Conservation (phyloP, 2,888 invertebrate genomes). For the Palloptera scutellata region DNA sequence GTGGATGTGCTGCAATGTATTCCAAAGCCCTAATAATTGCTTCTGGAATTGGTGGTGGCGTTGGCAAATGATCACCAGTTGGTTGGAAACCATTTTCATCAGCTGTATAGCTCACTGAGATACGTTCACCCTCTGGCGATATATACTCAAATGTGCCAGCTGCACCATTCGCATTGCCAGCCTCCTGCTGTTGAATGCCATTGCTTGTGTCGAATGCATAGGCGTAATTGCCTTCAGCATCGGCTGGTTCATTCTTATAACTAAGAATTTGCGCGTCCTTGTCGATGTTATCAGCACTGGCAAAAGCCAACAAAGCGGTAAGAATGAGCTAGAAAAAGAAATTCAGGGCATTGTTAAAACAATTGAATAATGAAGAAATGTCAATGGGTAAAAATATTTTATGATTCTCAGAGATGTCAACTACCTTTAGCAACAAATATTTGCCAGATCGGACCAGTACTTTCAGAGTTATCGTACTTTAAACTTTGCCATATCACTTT, state of each 20-base stretch:
- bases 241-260: slow-evolving; percentile 55
- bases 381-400: too few species aligned
- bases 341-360: neutral
- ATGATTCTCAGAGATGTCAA: too few species aligned
- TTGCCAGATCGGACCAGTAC: too few species aligned
- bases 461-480: too few species aligned
- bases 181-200: slow-evolving; percentile 68
- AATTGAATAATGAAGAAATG: too few species aligned
- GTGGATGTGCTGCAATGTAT: slow-evolving; percentile 63
- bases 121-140: slow-evolving; percentile 65
- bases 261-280: slow-evolving; percentile 54
- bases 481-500: too few species aligned
- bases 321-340: slow-evolving; percentile 41
- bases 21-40: slow-evolving; percentile 65
- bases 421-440: too few species aligned
- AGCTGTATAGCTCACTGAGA: slow-evolving; percentile 66
- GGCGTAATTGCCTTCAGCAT: slow-evolving; percentile 62
- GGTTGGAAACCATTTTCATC: slow-evolving; percentile 69
- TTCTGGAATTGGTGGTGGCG: slow-evolving; percentile 67
- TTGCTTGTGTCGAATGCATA: slow-evolving; percentile 67
- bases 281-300: slow-evolving; percentile 53
- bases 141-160: slow-evolving; percentile 66
- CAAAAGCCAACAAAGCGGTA: slow-evolving; percentile 49
- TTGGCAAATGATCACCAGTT: slow-evolving; percentile 60
- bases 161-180: slow-evolving; percentile 66